Conservation (phyloP, 1,140 invertebrate species). For the Pseudomyrmex sp. region DNA sequence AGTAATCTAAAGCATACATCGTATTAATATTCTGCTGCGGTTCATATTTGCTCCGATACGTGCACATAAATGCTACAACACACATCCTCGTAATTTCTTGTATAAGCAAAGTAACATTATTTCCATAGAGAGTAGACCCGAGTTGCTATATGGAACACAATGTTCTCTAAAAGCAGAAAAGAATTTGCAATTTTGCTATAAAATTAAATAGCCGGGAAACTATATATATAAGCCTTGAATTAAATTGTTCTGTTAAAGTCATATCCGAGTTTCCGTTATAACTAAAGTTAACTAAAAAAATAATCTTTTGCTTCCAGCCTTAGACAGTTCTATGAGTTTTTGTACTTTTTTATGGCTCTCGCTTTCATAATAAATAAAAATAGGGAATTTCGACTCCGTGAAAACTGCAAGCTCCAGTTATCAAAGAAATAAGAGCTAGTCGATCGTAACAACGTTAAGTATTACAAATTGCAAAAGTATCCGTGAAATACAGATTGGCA, state of each 20-base stretch:
- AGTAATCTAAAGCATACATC: not conserved
- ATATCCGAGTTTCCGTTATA: not conserved
- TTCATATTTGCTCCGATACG: not conserved
- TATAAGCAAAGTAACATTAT: conserved; percentile 14
- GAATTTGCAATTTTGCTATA: conserved; percentile 13
- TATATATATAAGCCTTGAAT: not conserved
- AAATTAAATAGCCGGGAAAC: conserved; percentile 8
- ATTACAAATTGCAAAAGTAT: no score
- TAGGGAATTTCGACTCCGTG: no score
- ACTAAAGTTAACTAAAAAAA: conserved; percentile 6
- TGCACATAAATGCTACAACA: not conserved
- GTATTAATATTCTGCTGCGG: conserved; percentile 24
- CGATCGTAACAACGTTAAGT: no score
- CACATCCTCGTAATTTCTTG: not conserved
- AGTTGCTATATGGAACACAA: not conserved
- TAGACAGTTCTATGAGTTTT: not conserved
- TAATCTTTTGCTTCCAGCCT: not conserved
- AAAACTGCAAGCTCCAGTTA: not conserved
- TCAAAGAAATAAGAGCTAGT: not conserved
- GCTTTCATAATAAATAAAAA: conserved; percentile 2
- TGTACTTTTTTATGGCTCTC: not conserved
- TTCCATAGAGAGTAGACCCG: not conserved
- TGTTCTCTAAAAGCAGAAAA: not conserved
- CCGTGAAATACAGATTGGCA: no score
- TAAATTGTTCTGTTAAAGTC: not conserved